Evolutionary conservation across 1,140 invertebrate species (phyloP).

Genomic region (Zaprionus africanus): DNA sequence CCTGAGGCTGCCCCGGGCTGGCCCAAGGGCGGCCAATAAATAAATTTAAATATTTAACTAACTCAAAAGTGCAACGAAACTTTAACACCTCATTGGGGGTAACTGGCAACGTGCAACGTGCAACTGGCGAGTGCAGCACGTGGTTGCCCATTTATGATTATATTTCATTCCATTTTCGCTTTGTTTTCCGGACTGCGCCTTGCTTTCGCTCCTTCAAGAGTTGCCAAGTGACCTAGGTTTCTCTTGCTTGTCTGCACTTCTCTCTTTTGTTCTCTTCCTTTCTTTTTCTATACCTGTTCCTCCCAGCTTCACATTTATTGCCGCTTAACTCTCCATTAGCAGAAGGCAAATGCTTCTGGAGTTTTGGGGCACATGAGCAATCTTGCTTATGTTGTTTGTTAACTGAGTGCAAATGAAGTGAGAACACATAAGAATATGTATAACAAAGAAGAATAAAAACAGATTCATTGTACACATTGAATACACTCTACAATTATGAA

Average conservation of each 20-base stretch:
- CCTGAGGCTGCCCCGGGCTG: constrained; percentile 21
- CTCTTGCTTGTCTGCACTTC: not conserved
- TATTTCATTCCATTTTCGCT: constrained; percentile 43
- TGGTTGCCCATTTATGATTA: constrained; percentile 78
- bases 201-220: not conserved
- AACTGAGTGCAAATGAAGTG: not conserved
- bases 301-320: constrained; percentile 28
- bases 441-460: too few species aligned
- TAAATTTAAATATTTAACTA: constrained; percentile 82
- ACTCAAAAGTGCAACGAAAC: constrained; percentile 52
- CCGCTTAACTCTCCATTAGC: constrained; percentile 72
- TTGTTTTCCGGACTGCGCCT: constrained; percentile 28
- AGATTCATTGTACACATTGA: too few species aligned
- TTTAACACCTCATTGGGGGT: constrained; percentile 64
- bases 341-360: constrained; percentile 57
- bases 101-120: constrained; percentile 38
- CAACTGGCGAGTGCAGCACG: constrained; percentile 44
- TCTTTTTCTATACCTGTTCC: not conserved
- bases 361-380: constrained; percentile 43
- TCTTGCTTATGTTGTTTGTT: not conserved
- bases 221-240: not conserved
- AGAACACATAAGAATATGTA: not conserved
- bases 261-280: not conserved
- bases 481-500: too few species aligned
- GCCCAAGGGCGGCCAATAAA: constrained; percentile 62